Conservation (phyloP, 1,140 invertebrate genomes). For the Heliothis subflexa region DNA sequence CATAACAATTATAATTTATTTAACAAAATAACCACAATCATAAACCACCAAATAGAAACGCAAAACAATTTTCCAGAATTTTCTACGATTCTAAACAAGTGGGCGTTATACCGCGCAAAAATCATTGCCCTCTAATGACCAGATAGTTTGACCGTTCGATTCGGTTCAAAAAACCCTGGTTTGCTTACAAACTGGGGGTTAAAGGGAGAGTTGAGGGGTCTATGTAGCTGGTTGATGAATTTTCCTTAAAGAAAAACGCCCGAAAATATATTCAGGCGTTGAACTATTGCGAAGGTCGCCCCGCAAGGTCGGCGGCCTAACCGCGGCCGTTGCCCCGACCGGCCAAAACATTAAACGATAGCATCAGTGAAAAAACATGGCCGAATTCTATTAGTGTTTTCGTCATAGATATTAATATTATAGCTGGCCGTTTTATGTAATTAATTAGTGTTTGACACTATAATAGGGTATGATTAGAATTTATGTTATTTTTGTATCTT, state of each 20-base stretch:
- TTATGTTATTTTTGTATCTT: neutral
- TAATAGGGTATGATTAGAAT: neutral
- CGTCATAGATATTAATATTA: constrained; percentile 30
- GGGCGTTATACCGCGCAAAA: constrained; percentile 28
- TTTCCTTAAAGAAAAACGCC: constrained; percentile 79
- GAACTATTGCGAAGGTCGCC: constrained; percentile 68
- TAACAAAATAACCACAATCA: neutral
- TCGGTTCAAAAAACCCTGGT: neutral
- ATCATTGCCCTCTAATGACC: constrained; percentile 45
- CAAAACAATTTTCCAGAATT: constrained; percentile 9
- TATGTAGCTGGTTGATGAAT: constrained; percentile 62
- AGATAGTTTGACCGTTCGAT: constrained; percentile 52
- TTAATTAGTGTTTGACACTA: neutral
- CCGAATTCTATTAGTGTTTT: constrained; percentile 31
- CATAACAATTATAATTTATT: too few relatives aligned
- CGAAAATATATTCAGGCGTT: constrained; percentile 68
- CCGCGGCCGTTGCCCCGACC: constrained; percentile 54
- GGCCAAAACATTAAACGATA: constrained; percentile 62
- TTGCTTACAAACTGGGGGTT: neutral
- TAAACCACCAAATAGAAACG: neutral
- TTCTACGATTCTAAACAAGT: constrained; percentile 1
- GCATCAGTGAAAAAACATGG: constrained; percentile 33
- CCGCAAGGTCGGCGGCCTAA: constrained; percentile 66
- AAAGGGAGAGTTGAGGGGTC: constrained; percentile 56
- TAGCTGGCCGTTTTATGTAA: constrained; percentile 38